These are phyloP conservation scores for Amblyopsis rosae DNA, from an alignment of 2,113 vertebrate genomes.

Conservation along the genomic window DNA sequence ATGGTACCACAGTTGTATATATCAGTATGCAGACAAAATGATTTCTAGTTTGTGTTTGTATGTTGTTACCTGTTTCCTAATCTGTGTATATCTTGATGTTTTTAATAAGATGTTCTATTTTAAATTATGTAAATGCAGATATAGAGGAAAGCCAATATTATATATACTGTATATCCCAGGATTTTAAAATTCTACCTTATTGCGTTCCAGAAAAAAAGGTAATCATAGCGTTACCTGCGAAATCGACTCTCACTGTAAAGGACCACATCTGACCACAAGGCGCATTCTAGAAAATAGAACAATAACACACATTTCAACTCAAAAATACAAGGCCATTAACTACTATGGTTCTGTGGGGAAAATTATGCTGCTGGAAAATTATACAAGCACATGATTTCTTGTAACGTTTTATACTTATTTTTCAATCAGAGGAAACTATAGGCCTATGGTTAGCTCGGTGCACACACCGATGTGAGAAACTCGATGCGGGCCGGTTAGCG, in stretches of 20 bases:
- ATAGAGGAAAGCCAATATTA: constrained; percentile 97
- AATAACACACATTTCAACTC: constrained; percentile 43
- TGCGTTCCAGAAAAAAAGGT: constrained; percentile 88
- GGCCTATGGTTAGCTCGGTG: constrained; percentile 50
- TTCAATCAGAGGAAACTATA: constrained; percentile 58
- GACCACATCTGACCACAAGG: constrained; percentile 85
- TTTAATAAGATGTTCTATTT: constrained; percentile 99
- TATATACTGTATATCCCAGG: constrained; percentile 81
- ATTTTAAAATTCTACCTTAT: constrained; percentile 89
- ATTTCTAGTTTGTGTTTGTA: constrained; percentile 99
- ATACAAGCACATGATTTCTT: constrained; percentile 81
- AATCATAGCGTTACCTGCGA: constrained; percentile 85
- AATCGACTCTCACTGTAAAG: constrained; percentile 90
- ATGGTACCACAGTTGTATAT: constrained; percentile 98
- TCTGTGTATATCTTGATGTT: constrained; percentile 99
- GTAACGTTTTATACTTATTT: constrained; percentile 73
- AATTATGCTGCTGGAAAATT: constrained; percentile 75
- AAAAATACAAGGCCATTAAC: constrained; percentile 76
- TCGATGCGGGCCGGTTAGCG: constrained; percentile 46
- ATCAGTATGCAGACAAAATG: constrained; percentile 93
- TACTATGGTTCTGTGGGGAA: constrained; percentile 73
- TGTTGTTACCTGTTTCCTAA: constrained; percentile 99
- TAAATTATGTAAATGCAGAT: constrained; percentile 99
- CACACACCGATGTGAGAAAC: constrained; percentile 35
- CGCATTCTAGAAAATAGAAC: constrained; percentile 69